Evolutionary conservation across 2,797 vertebrate genomes (phyloP), one percentile per base, ranked within the genome.

Genomic region (Diceros bicornis): DNA sequence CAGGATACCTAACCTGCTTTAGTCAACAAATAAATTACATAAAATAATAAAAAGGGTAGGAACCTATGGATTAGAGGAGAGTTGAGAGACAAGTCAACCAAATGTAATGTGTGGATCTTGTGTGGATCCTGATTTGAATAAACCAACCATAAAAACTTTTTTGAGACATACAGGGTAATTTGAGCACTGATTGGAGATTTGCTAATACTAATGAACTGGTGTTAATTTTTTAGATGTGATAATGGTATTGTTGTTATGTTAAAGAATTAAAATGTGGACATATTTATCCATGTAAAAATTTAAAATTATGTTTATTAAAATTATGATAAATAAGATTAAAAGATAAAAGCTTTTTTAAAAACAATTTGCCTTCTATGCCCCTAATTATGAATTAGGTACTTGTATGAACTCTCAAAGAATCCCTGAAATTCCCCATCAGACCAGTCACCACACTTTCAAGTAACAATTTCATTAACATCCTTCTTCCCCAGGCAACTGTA

Each of bases 291-390:
- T 34, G 5, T 81, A 85, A 94, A 88, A 64, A 41, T 55, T 52
- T 52, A 55, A 85, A 44, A 68, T 68, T 77, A 71, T 78, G 44
- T 47, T 91, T 77, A 37, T 91, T 69, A 91, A 66, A 91, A 77
- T 47, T 81, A 47, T 57, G 34, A 79, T 84, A 93, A 74, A 96
- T 85, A 85, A 69, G 55, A 83, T 21, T 3, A 61, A 89, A 92
- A 69, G 32, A 92, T 57, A n/a, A 86, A 78, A 47, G 21, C 29
- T 52, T 61, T 74, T 89, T 89, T 23, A 44, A 92, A 69, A 41
- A 68, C 21, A 68, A 71, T 18, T 41, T 84, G 50, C n/a, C 59
- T 47, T 84, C 16, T 34, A 32, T 84, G 20, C 12, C 6, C 25
- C 50, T 9, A 37, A 37, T n/a, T 75, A 44, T 94, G 37, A 86